These are phyloP conservation scores for Dendrocopos noguchii DNA, from an alignment of 2,113 vertebrate genomes.

Conservation along the genomic window DNA sequence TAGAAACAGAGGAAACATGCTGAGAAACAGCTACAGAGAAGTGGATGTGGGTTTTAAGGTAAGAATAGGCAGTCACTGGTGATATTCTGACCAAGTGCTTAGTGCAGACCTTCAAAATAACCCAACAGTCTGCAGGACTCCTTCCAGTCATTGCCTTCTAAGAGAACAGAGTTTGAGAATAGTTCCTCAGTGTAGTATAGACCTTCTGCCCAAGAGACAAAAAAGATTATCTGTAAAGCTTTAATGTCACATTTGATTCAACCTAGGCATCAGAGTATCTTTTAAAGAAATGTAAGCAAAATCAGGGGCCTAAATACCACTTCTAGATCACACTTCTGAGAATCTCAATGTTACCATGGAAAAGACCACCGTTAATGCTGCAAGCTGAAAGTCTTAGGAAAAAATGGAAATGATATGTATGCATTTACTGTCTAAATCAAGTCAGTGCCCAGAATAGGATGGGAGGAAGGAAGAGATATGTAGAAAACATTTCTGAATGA, in stretches of 20 bases:
- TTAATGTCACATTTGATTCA: background rate
- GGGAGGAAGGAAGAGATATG: background rate
- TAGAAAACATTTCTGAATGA: background rate
- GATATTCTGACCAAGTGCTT: background rate
- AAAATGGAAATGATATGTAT: background rate
- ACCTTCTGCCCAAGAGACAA: background rate
- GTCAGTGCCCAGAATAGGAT: background rate
- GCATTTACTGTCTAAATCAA: background rate
- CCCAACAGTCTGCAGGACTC: background rate
- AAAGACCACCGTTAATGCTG: background rate
- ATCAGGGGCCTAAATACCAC: background rate
- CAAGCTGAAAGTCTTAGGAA: background rate
- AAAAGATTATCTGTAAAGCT: background rate
- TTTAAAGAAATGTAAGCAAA: background rate
- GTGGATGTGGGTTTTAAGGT: background rate
- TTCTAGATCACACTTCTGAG: constrained; percentile 4
- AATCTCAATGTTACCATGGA: background rate
- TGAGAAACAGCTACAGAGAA: background rate
- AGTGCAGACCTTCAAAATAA: background rate
- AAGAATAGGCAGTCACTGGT: background rate
- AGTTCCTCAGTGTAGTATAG: background rate
- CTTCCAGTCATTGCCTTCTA: background rate
- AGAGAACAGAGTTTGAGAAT: background rate
- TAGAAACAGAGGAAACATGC: background rate
- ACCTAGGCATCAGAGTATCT: background rate